These are phyloP conservation scores for Mythimna pallens DNA, from an alignment of 2,888 invertebrate genomes.

Conservation along the genomic window DNA sequence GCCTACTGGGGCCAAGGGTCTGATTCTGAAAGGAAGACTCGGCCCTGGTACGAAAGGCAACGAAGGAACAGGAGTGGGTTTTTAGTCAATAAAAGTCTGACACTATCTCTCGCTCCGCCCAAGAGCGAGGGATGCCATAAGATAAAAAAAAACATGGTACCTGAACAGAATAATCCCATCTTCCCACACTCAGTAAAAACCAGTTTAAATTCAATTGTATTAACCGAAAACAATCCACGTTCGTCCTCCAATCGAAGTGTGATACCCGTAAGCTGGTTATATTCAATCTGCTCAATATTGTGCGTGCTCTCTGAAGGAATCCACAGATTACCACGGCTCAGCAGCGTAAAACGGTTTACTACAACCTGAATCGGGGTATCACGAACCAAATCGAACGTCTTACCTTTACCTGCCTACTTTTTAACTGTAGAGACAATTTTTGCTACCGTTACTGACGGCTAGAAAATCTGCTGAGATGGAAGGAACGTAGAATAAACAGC, in stretches of 20 bases:
- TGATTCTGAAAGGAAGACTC: no score
- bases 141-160: no score
- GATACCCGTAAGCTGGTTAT: conserved; percentile 61
- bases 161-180: conserved; percentile 32
- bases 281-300: conserved; percentile 66
- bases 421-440: conserved; percentile 32
- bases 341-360: conserved; percentile 67
- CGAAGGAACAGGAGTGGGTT: no score
- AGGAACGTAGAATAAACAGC: not conserved
- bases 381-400: conserved; percentile 61
- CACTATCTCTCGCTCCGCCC: no score
- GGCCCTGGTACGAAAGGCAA: no score
- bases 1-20: no score
- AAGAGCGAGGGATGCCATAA: no score
- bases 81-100: no score
- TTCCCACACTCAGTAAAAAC: conserved; percentile 35
- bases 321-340: conserved; percentile 70
- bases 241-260: conserved; percentile 30
- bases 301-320: conserved; percentile 67
- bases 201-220: conserved; percentile 47
- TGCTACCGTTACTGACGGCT: not conserved
- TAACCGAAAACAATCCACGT: conserved; percentile 35
- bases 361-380: conserved; percentile 61
- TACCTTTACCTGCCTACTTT: conserved; percentile 36
- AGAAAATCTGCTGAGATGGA: no score